Conservation (phyloP, 2,888 invertebrate genomes). For the Thereva nobilitata region DNA sequence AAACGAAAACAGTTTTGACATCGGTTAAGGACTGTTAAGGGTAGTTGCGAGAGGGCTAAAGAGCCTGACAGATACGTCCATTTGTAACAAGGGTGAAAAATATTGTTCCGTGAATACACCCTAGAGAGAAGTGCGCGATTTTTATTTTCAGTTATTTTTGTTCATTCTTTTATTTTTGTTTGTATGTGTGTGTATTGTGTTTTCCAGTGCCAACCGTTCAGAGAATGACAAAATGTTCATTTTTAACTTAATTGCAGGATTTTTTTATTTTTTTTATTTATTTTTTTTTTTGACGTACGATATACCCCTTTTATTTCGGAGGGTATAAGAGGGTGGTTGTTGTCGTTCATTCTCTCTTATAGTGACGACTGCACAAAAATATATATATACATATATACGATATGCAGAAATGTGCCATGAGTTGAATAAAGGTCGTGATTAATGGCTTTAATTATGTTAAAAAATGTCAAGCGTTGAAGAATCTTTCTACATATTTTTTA, state of each 20-base stretch:
- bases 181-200: background rate
- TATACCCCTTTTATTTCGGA: background rate
- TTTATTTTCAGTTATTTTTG: conserved; percentile 11
- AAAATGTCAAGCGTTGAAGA: background rate
- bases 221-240: conserved; percentile 35
- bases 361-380: no score
- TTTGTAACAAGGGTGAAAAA: conserved; percentile 33
- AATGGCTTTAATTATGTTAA: conserved; percentile 30
- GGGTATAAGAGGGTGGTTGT: background rate
- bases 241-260: conserved; percentile 35
- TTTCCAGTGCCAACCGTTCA: conserved; percentile 4
- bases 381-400: conserved; percentile 8
- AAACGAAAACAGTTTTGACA: conserved; percentile 36
- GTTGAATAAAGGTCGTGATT: conserved; percentile 22
- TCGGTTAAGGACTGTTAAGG: conserved; percentile 34
- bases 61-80: conserved; percentile 31
- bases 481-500: background rate
- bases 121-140: conserved; percentile 24
- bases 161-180: background rate
- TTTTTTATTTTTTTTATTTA: conserved; percentile 26
- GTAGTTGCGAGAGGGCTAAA: conserved; percentile 12
- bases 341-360: no score
- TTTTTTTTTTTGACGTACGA: conserved; percentile 19
- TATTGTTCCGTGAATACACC: conserved; percentile 12
- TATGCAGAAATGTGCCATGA: background rate